phyloP scores from a whole-genome alignment of 2,888 invertebrate genomes.

The Meliscaeva auricollis region DNA sequence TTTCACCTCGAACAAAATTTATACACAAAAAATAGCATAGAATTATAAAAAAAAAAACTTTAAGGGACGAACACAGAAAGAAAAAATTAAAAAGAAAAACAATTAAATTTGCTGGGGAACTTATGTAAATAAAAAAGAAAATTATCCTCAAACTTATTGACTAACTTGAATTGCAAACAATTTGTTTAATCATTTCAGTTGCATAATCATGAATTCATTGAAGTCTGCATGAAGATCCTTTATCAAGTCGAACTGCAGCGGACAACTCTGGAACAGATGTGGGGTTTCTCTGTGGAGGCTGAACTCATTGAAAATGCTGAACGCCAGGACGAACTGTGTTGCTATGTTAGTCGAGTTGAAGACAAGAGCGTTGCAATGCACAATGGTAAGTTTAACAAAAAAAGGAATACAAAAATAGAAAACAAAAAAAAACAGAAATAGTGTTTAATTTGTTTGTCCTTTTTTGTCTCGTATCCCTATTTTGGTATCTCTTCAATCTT shows the following conservation, averaged over 20 bases:
- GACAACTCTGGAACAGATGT: constrained; percentile 96
- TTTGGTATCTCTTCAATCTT: constrained; percentile 26
- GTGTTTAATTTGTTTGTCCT: constrained; percentile 55
- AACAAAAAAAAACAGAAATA: background rate
- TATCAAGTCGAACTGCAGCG: constrained; percentile 98
- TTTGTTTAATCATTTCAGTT: constrained; percentile 86
- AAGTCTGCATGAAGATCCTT: constrained; percentile 98
- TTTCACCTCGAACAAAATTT: constrained; percentile 51
- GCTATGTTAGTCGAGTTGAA: constrained; percentile 98
- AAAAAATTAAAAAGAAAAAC: constrained; percentile 13
- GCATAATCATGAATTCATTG: constrained; percentile 96
- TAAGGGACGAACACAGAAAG: background rate
- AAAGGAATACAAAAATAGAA: no score
- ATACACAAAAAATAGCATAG: constrained; percentile 20
- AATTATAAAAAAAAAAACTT: constrained; percentile 16
- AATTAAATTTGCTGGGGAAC: constrained; percentile 41
- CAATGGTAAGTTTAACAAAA: constrained; percentile 91
- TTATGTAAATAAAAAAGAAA: constrained; percentile 15
- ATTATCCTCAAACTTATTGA: constrained; percentile 60
- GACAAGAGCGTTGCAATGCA: constrained; percentile 98
- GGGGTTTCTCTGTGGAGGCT: constrained; percentile 99
- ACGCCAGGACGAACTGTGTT: constrained; percentile 97
- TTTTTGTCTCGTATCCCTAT: constrained; percentile 17
- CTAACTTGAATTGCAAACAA: constrained; percentile 73
- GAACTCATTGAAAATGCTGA: constrained; percentile 98